Percentiles rank a stretch among this genome's conserved stretches.
Conservation (phyloP, 2,888 invertebrate genomes). For the Plagiodera versicolora region DNA sequence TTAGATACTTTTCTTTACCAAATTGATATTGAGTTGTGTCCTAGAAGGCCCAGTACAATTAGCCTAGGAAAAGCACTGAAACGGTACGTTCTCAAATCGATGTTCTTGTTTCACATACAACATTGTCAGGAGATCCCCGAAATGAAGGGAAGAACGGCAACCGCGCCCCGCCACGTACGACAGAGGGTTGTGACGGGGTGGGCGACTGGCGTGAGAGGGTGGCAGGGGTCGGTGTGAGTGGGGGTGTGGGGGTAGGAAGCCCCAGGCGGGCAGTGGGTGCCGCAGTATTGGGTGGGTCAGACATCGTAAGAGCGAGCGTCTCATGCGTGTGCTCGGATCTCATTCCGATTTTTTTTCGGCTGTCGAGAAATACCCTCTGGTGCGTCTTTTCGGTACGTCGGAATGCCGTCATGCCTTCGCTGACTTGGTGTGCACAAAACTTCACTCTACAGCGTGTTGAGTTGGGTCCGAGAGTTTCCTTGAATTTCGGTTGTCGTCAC, state of each 20-base stretch:
- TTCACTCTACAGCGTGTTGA: conserved; percentile 12
- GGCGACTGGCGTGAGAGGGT: conserved; percentile 32
- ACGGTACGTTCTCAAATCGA: too few species aligned
- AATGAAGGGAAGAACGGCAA: background rate
- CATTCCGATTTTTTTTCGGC: conserved; percentile 25
- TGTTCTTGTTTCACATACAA: too few species aligned
- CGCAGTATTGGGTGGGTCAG: conserved; percentile 57
- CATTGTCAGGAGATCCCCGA: background rate
- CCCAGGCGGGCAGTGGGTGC: conserved; percentile 55
- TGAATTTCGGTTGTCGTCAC: too few species aligned
- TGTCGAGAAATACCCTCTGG: conserved; percentile 10
- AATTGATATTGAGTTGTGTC: too few species aligned
- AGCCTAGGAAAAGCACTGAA: too few species aligned
- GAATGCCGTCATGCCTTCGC: conserved; percentile 32
- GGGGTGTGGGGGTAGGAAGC: conserved; percentile 52
- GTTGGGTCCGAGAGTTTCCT: too few species aligned
- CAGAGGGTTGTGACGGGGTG: conserved; percentile 3
- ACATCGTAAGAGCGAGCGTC: conserved; percentile 50
- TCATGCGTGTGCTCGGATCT: conserved; percentile 38
- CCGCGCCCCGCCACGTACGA: background rate
- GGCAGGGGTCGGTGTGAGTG: conserved; percentile 49
- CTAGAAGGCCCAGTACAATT: too few species aligned
- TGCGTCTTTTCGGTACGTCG: background rate
- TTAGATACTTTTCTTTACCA: too few species aligned
- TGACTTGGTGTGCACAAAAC: conserved; percentile 21